Evolutionary conservation across 2,888 invertebrate genomes (phyloP).

Genomic region (Oxystoma pomonae): DNA sequence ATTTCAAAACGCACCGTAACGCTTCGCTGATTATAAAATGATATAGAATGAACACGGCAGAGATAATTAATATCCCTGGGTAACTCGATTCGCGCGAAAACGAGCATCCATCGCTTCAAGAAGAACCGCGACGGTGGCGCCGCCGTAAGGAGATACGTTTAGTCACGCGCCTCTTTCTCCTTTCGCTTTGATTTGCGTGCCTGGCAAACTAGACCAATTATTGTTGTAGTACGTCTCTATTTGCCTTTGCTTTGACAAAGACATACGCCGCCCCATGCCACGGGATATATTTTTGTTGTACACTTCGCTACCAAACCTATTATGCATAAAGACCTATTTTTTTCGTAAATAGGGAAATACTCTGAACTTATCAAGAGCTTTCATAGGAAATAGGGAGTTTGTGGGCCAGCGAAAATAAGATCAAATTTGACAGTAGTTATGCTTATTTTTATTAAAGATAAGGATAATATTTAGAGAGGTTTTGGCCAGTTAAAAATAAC

Average conservation of each 20-base stretch:
- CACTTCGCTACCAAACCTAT: neutral
- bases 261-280: neutral
- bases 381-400: no score
- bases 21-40: neutral
- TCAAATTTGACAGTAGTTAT: no score
- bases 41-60: neutral
- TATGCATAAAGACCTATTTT: neutral
- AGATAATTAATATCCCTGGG: conserved; percentile 1
- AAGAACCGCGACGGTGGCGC: no score
- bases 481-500: no score
- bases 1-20: neutral
- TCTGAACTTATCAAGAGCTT: no score
- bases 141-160: conserved; percentile 8
- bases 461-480: no score
- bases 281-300: neutral
- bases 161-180: conserved; percentile 1
- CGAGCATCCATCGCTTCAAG: neutral
- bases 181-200: neutral
- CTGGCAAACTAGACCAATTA: conserved; percentile 8
- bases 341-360: no score
- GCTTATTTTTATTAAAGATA: no score
- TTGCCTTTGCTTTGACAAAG: neutral
- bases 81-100: conserved; percentile 1
- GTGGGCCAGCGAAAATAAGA: no score
- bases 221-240: conserved; percentile 8